Percentiles rank a stretch among this genome's conserved stretches.
Evolutionary conservation across 2,888 invertebrate genomes (phyloP).

Genomic region (Ectropis crepuscularia): DNA sequence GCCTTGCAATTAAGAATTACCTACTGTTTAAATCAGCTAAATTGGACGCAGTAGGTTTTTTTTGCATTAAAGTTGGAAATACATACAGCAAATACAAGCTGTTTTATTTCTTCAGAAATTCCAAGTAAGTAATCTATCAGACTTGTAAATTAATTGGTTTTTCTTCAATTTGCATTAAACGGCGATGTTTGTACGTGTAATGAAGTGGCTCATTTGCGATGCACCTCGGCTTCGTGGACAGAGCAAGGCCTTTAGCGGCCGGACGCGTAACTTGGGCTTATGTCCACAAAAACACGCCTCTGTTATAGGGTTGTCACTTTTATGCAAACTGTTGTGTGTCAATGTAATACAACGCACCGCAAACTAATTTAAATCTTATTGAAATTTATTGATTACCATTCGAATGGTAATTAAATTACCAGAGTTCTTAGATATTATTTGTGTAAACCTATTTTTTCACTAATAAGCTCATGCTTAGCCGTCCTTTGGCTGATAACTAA

Average conservation of each 20-base stretch:
- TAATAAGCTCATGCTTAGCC: too few relatives aligned
- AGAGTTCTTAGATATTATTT: too few relatives aligned
- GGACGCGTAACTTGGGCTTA: conserved; percentile 48
- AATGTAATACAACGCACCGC: too few relatives aligned
- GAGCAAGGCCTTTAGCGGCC: conserved; percentile 55
- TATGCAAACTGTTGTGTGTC: too few relatives aligned
- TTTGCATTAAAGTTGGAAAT: background rate
- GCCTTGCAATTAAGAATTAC: too few relatives aligned
- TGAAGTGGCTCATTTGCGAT: conserved; percentile 56
- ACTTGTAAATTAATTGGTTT: conserved; percentile 16
- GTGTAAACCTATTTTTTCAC: too few relatives aligned
- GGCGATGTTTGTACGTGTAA: conserved; percentile 38
- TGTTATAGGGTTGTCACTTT: conserved; percentile 23
- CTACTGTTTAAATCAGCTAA: too few relatives aligned
- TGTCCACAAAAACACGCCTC: conserved; percentile 49
- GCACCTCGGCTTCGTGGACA: conserved; percentile 56
- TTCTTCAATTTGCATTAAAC: conserved; percentile 6
- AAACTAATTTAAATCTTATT: too few relatives aligned
- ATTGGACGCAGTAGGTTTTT: too few relatives aligned
- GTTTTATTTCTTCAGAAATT: conserved; percentile 4
- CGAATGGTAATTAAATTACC: too few relatives aligned
- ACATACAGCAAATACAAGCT: background rate
- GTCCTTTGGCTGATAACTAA: too few relatives aligned
- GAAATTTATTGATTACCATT: too few relatives aligned
- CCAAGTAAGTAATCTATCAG: conserved; percentile 9